phyloP scores from a whole-genome alignment of 37 sponge, comb jelly and placozoan genomes.

The Geodia barretti region DNA sequence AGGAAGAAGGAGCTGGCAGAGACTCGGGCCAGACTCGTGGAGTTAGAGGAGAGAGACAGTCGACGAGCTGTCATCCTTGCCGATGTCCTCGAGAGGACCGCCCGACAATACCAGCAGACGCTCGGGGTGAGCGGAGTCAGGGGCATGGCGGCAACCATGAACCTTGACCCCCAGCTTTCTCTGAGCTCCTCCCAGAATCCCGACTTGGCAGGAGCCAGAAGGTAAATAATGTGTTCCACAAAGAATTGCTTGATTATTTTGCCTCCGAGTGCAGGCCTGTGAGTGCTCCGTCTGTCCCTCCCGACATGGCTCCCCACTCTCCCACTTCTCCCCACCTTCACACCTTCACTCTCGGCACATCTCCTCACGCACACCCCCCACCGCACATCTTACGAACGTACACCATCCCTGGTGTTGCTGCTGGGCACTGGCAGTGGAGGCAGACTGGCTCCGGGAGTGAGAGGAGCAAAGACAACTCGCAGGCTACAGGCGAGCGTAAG shows the following conservation, averaged over 20 bases:
- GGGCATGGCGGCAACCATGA: background rate
- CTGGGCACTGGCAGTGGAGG: too few relatives aligned
- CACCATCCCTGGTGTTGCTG: background rate
- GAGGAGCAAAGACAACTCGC: too few relatives aligned
- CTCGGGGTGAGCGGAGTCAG: background rate
- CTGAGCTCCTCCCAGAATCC: background rate
- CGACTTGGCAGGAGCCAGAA: too few relatives aligned
- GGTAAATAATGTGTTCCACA: too few relatives aligned
- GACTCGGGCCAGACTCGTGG: conserved; percentile 25
- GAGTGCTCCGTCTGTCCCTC: conserved; percentile 52
- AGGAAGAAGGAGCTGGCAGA: conserved; percentile 71
- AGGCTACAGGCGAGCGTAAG: too few relatives aligned
- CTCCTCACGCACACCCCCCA: background rate
- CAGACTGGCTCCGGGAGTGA: too few relatives aligned
- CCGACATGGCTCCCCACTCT: conserved; percentile 1
- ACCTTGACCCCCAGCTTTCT: background rate
- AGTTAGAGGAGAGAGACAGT: conserved; percentile 72
- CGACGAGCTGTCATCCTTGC: conserved; percentile 82
- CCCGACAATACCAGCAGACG: conserved; percentile 69
- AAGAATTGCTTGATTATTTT: too few relatives aligned
- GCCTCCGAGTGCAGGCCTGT: conserved; percentile 36
- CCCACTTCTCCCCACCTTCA: background rate
- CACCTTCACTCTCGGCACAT: background rate
- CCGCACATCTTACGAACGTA: background rate
- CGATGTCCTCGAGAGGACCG: conserved; percentile 87